These are phyloP conservation scores for Pempheris klunzingeri DNA, from an alignment of 2,797 vertebrate genomes.

Conservation along the genomic window DNA sequence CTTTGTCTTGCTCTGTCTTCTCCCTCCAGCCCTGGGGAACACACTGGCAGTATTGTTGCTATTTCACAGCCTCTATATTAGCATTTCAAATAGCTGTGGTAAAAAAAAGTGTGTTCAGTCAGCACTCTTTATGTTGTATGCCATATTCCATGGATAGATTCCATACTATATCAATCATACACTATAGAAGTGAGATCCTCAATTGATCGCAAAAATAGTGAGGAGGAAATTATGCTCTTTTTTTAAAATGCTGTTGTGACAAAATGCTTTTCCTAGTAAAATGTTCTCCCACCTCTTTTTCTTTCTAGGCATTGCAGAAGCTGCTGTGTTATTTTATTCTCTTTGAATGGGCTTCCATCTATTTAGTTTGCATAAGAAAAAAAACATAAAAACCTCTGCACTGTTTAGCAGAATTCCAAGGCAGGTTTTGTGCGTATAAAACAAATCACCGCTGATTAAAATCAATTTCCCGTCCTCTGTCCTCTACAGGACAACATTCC, in stretches of 20 bases:
- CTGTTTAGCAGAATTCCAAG: conserved; percentile 45
- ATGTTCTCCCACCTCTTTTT: conserved; percentile 13
- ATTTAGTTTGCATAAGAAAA: conserved; percentile 44
- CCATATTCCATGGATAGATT: conserved; percentile 42
- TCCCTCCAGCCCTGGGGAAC: conserved; percentile 73
- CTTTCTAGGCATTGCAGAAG: conserved; percentile 16
- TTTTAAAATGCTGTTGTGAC: neutral
- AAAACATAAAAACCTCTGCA: conserved; percentile 13
- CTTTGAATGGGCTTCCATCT: conserved; percentile 30
- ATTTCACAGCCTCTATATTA: conserved; percentile 73
- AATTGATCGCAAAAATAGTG: conserved; percentile 26
- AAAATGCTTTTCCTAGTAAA: conserved; percentile 30
- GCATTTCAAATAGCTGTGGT: conserved; percentile 75
- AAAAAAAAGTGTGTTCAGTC: conserved; percentile 74
- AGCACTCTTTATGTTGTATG: conserved; percentile 58
- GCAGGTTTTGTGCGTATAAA: conserved; percentile 64
- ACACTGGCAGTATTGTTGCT: conserved; percentile 74
- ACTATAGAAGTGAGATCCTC: conserved; percentile 3
- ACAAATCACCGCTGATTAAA: conserved; percentile 67
- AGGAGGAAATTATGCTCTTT: neutral
- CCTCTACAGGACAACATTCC: conserved; percentile 42
- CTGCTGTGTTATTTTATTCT: neutral
- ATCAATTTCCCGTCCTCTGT: conserved; percentile 48
- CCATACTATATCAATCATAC: conserved; percentile 50
- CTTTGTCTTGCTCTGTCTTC: conserved; percentile 76